A percentile compares a stretch with the other conserved stretches of the same genome.
Evolutionary conservation across 2,888 invertebrate species (phyloP).

Genomic region (Sialis lutaria): DNA sequence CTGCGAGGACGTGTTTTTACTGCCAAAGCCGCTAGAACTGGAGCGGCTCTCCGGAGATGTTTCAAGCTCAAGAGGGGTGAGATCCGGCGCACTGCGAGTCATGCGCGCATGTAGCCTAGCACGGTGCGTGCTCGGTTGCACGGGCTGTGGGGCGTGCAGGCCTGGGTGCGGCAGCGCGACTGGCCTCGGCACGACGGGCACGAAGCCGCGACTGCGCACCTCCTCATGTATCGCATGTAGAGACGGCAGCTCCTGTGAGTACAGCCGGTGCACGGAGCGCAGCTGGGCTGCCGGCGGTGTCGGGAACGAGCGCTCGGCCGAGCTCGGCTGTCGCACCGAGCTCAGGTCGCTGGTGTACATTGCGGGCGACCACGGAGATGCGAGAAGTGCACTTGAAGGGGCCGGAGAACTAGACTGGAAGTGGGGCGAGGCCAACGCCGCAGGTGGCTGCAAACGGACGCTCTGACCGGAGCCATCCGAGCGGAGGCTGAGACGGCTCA

Average conservation of each 20-base stretch:
- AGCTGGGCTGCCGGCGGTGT: conserved; percentile 52
- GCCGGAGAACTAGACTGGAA: conserved; percentile 51
- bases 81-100: conserved; percentile 47
- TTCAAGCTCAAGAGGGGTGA: conserved; percentile 47
- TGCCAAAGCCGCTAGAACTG: conserved; percentile 79
- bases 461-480: conserved; percentile 45
- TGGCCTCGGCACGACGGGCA: conserved; percentile 43
- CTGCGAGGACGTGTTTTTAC: conserved; percentile 72
- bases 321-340: conserved; percentile 66
- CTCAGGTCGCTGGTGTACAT: conserved; percentile 74
- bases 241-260: conserved; percentile 56
- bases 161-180: conserved; percentile 38
- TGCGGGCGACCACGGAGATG: conserved; percentile 52
- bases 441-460: conserved; percentile 19
- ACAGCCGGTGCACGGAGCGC: conserved; percentile 44
- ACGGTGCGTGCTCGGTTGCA: conserved; percentile 41
- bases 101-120: conserved; percentile 47
- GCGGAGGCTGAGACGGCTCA: conserved; percentile 47
- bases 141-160: conserved; percentile 19
- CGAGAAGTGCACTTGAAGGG: conserved; percentile 35
- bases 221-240: conserved; percentile 55
- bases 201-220: conserved; percentile 36
- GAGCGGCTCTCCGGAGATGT: conserved; percentile 78
- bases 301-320: conserved; percentile 62
- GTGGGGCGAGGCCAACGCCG: conserved; percentile 23